These are phyloP conservation scores for Pterophyllum scalare DNA, from an alignment of 2,113 vertebrate species.

Conservation along the genomic window DNA sequence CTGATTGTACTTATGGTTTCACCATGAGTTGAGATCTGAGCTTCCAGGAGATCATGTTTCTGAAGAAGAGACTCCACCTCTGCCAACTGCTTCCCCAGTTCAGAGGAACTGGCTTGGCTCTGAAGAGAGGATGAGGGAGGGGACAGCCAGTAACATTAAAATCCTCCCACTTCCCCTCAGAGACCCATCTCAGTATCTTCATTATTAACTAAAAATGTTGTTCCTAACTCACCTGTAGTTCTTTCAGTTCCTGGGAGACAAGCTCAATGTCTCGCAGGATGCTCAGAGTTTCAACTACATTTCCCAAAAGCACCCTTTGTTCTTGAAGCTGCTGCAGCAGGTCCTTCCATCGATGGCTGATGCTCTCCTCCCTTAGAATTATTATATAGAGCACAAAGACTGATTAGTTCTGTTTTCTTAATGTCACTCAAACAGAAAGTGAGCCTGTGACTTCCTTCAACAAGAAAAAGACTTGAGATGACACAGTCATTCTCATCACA, in stretches of 20 bases:
- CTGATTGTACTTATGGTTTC: constrained; percentile 79
- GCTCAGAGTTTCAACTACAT: constrained; percentile 74
- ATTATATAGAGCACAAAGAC: not conserved
- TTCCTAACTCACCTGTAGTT: constrained; percentile 82
- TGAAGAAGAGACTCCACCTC: constrained; percentile 87
- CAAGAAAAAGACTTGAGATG: not conserved
- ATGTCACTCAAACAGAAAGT: not conserved
- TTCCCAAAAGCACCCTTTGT: constrained; percentile 71
- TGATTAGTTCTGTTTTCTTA: not conserved
- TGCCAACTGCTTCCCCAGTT: constrained; percentile 84
- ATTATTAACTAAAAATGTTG: not conserved
- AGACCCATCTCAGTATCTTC: not conserved
- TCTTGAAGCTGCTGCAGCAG: constrained; percentile 83
- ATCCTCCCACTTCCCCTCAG: not conserved
- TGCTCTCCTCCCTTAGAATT: constrained; percentile 63
- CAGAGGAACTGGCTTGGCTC: constrained; percentile 79
- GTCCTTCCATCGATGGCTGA: constrained; percentile 82
- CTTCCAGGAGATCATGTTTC: constrained; percentile 87
- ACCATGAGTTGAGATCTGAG: constrained; percentile 83
- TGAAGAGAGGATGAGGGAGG: constrained; percentile 43
- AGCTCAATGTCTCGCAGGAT: constrained; percentile 84
- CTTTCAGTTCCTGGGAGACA: constrained; percentile 82
- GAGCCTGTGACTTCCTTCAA: not conserved
- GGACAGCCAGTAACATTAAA: not conserved
- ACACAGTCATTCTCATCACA: constrained; percentile 50